A percentile compares a stretch with the other conserved stretches of the same genome.
These are phyloP conservation scores for Gnatocerus cornutus DNA, from an alignment of 2,888 invertebrate genomes.

Conservation along the genomic window DNA sequence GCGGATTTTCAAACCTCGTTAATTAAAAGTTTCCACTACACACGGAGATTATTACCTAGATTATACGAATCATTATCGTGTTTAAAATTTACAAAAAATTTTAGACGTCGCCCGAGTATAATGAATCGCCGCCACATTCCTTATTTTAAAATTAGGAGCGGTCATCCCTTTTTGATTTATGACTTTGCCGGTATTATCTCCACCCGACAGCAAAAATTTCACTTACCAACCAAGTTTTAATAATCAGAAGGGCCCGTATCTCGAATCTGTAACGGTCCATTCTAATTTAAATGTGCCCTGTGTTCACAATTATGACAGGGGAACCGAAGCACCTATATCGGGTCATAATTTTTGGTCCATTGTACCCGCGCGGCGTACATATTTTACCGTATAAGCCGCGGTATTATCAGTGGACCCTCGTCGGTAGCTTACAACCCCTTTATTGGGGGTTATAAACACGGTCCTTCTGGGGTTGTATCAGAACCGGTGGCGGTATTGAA, in stretches of 20 bases:
- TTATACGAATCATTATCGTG: too few species aligned
- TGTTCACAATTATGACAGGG: constrained; percentile 16
- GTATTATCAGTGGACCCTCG: constrained; percentile 61
- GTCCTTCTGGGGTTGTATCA: constrained; percentile 56
- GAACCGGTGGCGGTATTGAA: constrained; percentile 38
- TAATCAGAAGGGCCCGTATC: constrained; percentile 28
- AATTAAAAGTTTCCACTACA: background rate
- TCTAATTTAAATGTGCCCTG: constrained; percentile 34
- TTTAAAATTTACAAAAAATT: too few species aligned
- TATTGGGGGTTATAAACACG: constrained; percentile 60
- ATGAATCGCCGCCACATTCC: too few species aligned
- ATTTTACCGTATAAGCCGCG: constrained; percentile 60
- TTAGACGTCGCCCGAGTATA: too few species aligned
- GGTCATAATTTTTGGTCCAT: constrained; percentile 60
- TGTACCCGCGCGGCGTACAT: constrained; percentile 59
- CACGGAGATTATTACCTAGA: too few species aligned
- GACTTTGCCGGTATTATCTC: constrained; percentile 13
- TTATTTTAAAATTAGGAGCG: too few species aligned
- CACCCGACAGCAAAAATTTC: constrained; percentile 27
- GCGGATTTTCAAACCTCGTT: background rate
- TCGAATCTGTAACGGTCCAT: constrained; percentile 32
- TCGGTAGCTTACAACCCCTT: constrained; percentile 56
- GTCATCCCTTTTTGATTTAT: constrained; percentile 7
- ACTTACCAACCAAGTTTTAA: constrained; percentile 29
- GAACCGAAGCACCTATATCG: constrained; percentile 39